phyloP scores from a whole-genome alignment of 2,113 vertebrate genomes.

The Dryoscopus gambensis region DNA sequence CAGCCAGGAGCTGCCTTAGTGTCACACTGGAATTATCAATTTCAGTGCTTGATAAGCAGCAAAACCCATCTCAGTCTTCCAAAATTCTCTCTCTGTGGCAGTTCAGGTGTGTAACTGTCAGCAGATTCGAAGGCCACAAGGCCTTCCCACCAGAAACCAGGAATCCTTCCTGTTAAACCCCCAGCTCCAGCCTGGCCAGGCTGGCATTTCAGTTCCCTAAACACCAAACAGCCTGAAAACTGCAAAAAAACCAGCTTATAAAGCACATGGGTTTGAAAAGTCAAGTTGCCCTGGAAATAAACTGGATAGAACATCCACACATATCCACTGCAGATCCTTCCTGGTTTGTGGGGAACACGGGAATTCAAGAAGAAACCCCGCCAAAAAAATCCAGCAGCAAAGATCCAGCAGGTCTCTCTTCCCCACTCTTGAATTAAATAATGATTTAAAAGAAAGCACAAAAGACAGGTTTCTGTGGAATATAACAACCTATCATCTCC shows the following conservation, averaged over 20 bases:
- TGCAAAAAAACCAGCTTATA: neutral
- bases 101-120: neutral
- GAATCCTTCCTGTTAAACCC: neutral
- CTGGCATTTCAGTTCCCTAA: neutral
- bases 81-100: neutral
- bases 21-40: neutral
- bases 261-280: neutral
- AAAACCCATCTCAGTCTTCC: neutral
- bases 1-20: neutral
- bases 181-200: neutral
- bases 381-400: neutral
- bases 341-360: neutral
- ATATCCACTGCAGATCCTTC: neutral
- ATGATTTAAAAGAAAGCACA: neutral
- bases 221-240: neutral
- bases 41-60: neutral
- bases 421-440: neutral
- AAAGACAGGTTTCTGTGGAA: neutral
- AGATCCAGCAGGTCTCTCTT: neutral
- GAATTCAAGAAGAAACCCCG: neutral
- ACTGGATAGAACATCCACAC: accelerated
- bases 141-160: neutral
- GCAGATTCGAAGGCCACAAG: neutral
- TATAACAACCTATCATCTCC: neutral
- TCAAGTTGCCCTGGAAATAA: neutral